Conservation (phyloP, 2,888 invertebrate species). For the Hedya salicella region DNA sequence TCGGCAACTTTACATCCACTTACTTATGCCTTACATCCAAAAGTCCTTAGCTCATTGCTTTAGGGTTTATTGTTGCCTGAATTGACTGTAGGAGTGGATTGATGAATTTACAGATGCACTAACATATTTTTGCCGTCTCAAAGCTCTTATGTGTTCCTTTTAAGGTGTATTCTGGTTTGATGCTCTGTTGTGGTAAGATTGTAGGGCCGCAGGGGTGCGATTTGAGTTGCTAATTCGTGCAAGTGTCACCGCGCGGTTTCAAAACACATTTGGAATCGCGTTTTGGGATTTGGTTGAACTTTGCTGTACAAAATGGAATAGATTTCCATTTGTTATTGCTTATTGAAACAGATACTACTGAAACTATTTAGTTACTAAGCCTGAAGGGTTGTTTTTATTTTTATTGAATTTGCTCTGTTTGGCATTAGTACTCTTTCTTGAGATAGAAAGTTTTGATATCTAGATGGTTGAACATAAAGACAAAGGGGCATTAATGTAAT, state of each 20-base stretch:
- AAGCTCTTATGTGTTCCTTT: not conserved
- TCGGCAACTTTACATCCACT: slow-evolving; percentile 23
- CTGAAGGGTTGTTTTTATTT: too few relatives aligned
- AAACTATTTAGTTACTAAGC: too few relatives aligned
- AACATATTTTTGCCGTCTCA: not conserved
- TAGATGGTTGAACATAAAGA: too few relatives aligned
- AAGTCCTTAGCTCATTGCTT: not conserved
- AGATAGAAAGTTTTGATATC: too few relatives aligned
- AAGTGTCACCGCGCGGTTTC: slow-evolving; percentile 26
- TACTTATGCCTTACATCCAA: not conserved
- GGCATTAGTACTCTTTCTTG: too few relatives aligned
- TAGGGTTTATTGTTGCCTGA: not conserved
- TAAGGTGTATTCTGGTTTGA: not conserved
- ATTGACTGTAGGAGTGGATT: too few relatives aligned
- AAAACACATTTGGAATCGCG: slow-evolving; percentile 22
- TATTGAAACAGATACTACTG: not conserved
- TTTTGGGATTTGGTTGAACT: slow-evolving; percentile 16
- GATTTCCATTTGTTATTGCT: not conserved
- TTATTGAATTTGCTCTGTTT: too few relatives aligned
- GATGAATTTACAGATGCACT: not conserved
- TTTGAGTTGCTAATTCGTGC: slow-evolving; percentile 34
- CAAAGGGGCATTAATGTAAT: too few relatives aligned
- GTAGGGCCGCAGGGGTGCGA: slow-evolving; percentile 6
- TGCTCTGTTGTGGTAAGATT: not conserved
- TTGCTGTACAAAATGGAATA: not conserved